Percentiles rank a stretch among this genome's conserved stretches.
phyloP scores from a whole-genome alignment of 2,113 vertebrate species.

The Rhinopomastus cyanomelas region DNA sequence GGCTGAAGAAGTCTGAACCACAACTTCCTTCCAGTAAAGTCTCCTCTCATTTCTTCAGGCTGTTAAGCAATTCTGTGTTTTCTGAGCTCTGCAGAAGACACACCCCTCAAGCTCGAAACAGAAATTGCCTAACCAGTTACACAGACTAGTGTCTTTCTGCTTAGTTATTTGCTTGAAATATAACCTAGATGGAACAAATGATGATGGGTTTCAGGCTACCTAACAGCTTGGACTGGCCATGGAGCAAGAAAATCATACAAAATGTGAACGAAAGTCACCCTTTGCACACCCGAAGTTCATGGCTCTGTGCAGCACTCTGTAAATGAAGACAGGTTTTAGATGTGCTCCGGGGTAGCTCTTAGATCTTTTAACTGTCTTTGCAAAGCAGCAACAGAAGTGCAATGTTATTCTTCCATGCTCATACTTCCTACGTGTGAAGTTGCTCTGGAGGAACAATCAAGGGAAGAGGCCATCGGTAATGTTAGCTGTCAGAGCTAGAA shows the following conservation, averaged over 20 bases:
- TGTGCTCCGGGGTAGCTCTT: neutral
- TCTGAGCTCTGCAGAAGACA: conserved; percentile 17
- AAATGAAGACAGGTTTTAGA: neutral
- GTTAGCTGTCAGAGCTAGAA: neutral
- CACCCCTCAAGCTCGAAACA: neutral
- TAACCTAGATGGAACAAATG: neutral
- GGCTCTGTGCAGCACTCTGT: neutral
- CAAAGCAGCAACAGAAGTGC: neutral
- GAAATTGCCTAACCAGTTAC: neutral
- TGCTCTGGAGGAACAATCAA: neutral
- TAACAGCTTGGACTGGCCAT: neutral
- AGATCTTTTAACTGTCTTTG: neutral
- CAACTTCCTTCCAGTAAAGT: conserved; percentile 49
- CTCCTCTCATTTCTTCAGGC: conserved; percentile 36
- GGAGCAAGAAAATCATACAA: neutral
- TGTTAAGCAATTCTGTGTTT: conserved; percentile 51
- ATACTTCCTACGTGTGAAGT: neutral
- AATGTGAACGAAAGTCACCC: neutral
- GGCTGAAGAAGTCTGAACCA: neutral
- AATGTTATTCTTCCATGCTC: neutral
- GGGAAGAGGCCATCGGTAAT: neutral
- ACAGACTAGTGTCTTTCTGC: neutral
- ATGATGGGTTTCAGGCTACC: neutral
- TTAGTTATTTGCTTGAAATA: neutral
- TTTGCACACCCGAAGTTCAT: neutral